phyloP scores from a whole-genome alignment of 2,113 vertebrate genomes.

The Rhipidura dahli region DNA sequence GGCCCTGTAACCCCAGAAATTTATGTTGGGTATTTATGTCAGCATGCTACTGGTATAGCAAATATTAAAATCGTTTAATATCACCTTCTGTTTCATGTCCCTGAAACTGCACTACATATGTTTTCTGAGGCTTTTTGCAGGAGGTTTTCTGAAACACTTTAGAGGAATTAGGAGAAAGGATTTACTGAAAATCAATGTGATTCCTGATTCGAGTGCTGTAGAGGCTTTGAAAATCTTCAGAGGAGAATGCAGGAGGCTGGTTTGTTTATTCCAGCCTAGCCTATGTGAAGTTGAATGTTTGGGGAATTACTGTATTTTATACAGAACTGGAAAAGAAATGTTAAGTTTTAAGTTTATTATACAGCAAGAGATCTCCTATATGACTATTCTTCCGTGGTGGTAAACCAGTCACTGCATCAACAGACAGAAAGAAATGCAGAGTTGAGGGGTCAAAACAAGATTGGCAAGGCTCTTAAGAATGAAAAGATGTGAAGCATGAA shows the following conservation, averaged over 20 bases:
- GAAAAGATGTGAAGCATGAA: conserved; percentile 40
- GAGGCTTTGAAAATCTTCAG: conserved; percentile 38
- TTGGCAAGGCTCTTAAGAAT: conserved; percentile 37
- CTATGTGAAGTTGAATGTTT: background rate
- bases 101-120: background rate
- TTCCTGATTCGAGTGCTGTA: background rate
- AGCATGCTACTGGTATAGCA: background rate
- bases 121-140: conserved; percentile 1
- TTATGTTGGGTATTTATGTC: background rate
- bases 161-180: conserved; percentile 25
- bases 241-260: background rate
- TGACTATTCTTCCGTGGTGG: background rate
- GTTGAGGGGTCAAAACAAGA: conserved; percentile 40
- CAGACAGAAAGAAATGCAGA: conserved; percentile 5
- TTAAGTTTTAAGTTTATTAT: background rate
- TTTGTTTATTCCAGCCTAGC: conserved; percentile 13
- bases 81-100: background rate
- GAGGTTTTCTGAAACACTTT: background rate
- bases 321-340: background rate
- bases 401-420: background rate
- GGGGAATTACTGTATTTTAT: background rate
- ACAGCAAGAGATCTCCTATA: background rate
- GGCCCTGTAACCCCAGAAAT: background rate
- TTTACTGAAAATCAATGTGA: conserved; percentile 37
- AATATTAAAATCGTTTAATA: background rate